Base-by-base conservation (phyloP, 2,113 vertebrate genomes). In the Propithecus coquereli region DNA sequence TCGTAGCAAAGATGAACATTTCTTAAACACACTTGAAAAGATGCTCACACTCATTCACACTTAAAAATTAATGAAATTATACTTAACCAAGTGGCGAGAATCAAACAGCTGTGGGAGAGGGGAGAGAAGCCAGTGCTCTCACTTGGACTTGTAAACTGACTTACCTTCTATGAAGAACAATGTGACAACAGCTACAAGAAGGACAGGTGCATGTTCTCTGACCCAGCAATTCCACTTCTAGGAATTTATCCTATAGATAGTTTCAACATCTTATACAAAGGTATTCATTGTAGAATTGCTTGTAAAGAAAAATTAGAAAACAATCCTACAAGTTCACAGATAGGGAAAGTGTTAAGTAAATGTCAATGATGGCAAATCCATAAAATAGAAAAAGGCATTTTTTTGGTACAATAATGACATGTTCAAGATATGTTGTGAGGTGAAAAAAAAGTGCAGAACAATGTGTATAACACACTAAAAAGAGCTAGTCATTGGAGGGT, bases 31-130 rank as follows among this genome's bases (percentile, higher is more conserved):
- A 68, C 20, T 54, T 82, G 73, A 61, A 91, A 93, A 89, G 57
- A 71, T 71, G 27, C 32, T 57, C 52, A 68, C 8, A 50, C 30
- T 94, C 40, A 61, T 65, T 71, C 68, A 25, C 27, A 76, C 52
- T 54, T 70, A 89, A 81, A 95, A 81, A 76, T 54, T 20, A 81
- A 90, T 90, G 11, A 79, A 96, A 82, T 32, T 59, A 90, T 34
- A 63, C 20, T 30, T 81, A 92, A 25, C 80, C 68, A 47, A 84
- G 45, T 77, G 34, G 52, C 34, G 87, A 81, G 73, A 40, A 92
- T 17, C 40, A 61, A 86, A 77, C 13, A 85, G 25, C 22, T 86
- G 5, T 17, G 25, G 50, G 43, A 90, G 32, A 32, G 8, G 2
- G 12, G 0, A 7, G 50, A 27, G 59, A 45, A 89, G 30, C 3